These are phyloP conservation scores for Trilocha varians DNA, from an alignment of 2,888 invertebrate species.

Conservation along the genomic window DNA sequence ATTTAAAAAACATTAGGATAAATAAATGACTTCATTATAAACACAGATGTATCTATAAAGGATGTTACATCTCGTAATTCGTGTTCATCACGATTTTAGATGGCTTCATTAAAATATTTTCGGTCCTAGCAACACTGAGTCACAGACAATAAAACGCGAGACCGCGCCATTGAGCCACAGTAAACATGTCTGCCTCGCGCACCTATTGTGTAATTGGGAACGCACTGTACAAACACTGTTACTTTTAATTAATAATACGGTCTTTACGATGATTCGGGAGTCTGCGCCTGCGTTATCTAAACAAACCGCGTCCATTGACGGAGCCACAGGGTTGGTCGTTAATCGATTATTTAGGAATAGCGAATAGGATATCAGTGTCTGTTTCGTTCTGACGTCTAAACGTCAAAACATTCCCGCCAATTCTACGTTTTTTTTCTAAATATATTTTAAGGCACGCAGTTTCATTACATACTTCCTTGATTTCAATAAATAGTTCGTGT, in stretches of 20 bases:
- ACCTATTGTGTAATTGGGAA: conserved; percentile 5
- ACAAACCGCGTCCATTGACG: conserved; percentile 7
- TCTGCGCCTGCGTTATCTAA: conserved; percentile 2
- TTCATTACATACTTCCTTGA: too few relatives aligned
- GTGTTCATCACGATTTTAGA: background rate
- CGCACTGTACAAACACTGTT: conserved; percentile 4
- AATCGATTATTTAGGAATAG: background rate
- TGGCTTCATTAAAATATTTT: background rate
- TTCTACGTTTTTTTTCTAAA: too few relatives aligned
- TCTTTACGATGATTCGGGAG: background rate
- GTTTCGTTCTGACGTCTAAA: background rate
- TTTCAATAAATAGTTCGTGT: background rate
- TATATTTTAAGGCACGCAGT: too few relatives aligned
- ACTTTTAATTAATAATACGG: conserved; percentile 5
- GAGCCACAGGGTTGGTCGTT: conserved; percentile 1
- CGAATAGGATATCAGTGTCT: background rate
- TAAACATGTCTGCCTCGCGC: conserved; percentile 5
- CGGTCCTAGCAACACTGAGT: background rate
- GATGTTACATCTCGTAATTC: too few relatives aligned
- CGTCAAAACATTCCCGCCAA: background rate
- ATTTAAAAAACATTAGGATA: too few relatives aligned
- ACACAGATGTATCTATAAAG: too few relatives aligned
- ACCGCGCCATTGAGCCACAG: conserved; percentile 1
- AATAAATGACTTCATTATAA: too few relatives aligned
- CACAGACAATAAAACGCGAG: background rate